A percentile compares a stretch with the other conserved stretches of the same genome.
Evolutionary conservation across 1,140 invertebrate genomes (phyloP).

Genomic region (Cydia pomonella): DNA sequence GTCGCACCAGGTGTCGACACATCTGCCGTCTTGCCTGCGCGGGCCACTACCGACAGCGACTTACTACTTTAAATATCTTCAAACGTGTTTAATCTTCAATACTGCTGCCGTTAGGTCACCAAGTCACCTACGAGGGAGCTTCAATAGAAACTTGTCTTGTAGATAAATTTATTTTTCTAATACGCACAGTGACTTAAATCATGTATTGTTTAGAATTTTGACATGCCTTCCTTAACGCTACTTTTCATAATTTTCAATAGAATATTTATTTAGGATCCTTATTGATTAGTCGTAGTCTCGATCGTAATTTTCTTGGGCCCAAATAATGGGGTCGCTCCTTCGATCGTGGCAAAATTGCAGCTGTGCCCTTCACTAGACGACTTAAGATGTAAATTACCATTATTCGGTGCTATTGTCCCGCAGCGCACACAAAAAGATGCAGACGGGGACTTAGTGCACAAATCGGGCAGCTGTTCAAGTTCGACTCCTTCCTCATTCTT

Average conservation of each 20-base stretch:
- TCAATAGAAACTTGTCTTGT: slow-evolving; percentile 26
- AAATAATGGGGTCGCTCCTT: slow-evolving; percentile 45
- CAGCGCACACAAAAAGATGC: slow-evolving; percentile 67
- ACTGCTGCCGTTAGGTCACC: slow-evolving; percentile 50
- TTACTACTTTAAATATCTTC: slow-evolving; percentile 42
- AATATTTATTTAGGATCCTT: slow-evolving; percentile 38
- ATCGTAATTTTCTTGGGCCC: slow-evolving; percentile 43
- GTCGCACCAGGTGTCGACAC: slow-evolving; percentile 73
- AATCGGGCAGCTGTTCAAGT: slow-evolving; percentile 74
- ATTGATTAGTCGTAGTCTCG: slow-evolving; percentile 46
- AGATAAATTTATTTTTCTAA: background rate
- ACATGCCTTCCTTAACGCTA: background rate
- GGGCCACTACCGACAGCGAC: slow-evolving; percentile 52
- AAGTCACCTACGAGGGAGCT: slow-evolving; percentile 7
- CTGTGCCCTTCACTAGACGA: slow-evolving; percentile 71
- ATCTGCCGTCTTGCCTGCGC: slow-evolving; percentile 72
- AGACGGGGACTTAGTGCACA: slow-evolving; percentile 74
- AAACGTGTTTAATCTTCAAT: slow-evolving; percentile 61
- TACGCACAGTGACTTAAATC: background rate
- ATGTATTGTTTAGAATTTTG: background rate
- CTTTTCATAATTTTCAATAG: background rate
- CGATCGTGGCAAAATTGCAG: slow-evolving; percentile 63
- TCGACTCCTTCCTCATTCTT: slow-evolving; percentile 71
- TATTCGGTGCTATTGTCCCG: slow-evolving; percentile 70
- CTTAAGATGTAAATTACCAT: slow-evolving; percentile 80